phyloP scores from a whole-genome alignment of 2,113 vertebrate genomes.

The Macrotis lagotis region DNA sequence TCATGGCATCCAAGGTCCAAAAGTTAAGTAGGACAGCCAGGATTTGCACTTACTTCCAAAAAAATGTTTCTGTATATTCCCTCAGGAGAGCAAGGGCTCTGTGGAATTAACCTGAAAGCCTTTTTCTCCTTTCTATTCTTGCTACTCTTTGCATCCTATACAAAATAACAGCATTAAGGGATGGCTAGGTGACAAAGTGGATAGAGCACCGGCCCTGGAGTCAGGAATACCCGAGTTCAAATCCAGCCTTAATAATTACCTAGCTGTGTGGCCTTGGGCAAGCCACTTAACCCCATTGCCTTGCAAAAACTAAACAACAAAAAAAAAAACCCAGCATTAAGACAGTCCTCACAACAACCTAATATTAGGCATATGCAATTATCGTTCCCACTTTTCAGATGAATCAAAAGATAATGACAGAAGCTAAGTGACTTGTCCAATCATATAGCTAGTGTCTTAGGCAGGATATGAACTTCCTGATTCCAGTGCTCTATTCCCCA shows the following conservation, averaged over 20 bases:
- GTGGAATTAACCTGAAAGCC: too few relatives aligned
- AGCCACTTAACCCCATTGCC: too few relatives aligned
- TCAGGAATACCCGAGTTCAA: too few relatives aligned
- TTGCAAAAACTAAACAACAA: too few relatives aligned
- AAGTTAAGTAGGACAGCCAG: background rate
- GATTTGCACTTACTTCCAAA: background rate
- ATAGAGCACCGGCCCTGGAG: too few relatives aligned
- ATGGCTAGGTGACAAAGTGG: too few relatives aligned
- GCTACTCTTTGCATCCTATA: background rate
- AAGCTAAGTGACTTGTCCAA: background rate
- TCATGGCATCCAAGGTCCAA: background rate
- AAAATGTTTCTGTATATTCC: background rate
- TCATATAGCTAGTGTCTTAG: background rate
- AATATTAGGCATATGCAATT: background rate
- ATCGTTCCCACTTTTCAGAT: background rate
- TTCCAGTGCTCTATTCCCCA: background rate
- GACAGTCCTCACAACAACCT: background rate
- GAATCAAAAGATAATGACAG: background rate
- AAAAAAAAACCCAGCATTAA: too few relatives aligned
- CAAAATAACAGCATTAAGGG: too few relatives aligned
- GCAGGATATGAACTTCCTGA: background rate
- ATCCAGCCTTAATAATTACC: too few relatives aligned
- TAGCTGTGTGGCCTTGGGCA: too few relatives aligned
- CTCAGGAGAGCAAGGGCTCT: background rate
- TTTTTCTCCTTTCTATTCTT: background rate